These are phyloP conservation scores for Leptarthrus brevirostris DNA, from an alignment of 2,888 invertebrate species.

Conservation along the genomic window DNA sequence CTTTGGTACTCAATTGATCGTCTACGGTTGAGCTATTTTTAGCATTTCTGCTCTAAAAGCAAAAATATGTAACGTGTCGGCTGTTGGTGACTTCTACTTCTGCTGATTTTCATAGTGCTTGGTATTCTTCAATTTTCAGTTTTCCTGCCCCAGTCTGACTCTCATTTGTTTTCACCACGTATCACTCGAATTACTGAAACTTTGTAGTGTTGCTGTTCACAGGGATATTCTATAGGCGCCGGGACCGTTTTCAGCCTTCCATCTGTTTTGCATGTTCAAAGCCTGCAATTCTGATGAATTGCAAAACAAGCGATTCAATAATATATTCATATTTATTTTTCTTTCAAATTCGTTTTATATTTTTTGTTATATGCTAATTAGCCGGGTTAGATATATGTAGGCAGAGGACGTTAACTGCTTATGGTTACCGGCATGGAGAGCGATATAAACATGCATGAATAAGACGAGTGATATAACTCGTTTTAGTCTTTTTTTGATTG, in stretches of 20 bases:
- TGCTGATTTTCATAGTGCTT: constrained; percentile 14
- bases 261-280: constrained; percentile 18
- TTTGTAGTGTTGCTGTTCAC: neutral
- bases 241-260: constrained; percentile 6
- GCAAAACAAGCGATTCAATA: neutral
- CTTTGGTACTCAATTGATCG: neutral
- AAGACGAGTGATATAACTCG: constrained; percentile 1
- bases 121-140: neutral
- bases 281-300: neutral
- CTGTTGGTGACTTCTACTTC: neutral
- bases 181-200: neutral
- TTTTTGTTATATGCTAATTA: constrained; percentile 18
- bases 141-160: neutral
- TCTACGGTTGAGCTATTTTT: constrained; percentile 29
- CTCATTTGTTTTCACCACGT: neutral
- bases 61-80: constrained; percentile 35
- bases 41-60: neutral
- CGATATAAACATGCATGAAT: no score
- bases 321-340: neutral
- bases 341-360: neutral
- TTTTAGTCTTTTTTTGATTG: constrained; percentile 16
- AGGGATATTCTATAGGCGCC: neutral
- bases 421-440: no score
- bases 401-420: neutral
- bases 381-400: constrained; percentile 2